phyloP scores from a whole-genome alignment of 2,113 vertebrate species.

The Cyanocitta stelleri region DNA sequence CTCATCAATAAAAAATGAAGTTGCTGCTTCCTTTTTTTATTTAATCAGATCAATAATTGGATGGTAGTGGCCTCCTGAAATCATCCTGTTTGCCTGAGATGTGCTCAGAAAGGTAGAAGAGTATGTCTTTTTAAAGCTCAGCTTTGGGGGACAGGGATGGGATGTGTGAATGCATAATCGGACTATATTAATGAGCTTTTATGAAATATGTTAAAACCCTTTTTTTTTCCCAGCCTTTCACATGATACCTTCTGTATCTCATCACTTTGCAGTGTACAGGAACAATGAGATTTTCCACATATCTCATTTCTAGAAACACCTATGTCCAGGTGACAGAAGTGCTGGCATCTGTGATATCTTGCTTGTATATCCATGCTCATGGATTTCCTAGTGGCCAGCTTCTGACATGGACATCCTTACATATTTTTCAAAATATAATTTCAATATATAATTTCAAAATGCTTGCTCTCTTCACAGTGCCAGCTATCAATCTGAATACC shows the following conservation, averaged over 20 bases:
- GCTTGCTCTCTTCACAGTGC: background rate
- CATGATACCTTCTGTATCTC: background rate
- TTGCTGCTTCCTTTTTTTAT: background rate
- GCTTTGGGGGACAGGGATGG: background rate
- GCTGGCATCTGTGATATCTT: background rate
- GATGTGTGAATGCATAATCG: background rate
- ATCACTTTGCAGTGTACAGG: background rate
- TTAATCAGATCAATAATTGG: background rate
- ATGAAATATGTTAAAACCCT: background rate
- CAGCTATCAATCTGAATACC: background rate
- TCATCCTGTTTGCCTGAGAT: background rate
- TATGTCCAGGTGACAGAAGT: rapidly evolving
- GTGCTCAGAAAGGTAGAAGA: background rate
- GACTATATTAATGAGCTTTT: background rate
- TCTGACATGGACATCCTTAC: background rate
- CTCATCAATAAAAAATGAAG: background rate
- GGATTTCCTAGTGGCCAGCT: background rate
- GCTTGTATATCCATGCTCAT: rapidly evolving
- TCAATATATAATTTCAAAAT: background rate
- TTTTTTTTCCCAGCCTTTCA: background rate
- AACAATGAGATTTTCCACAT: background rate
- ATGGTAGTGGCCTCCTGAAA: background rate
- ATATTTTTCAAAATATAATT: background rate
- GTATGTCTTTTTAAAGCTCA: background rate
- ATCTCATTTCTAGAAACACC: background rate